Evolutionary conservation across 2,113 vertebrate genomes (phyloP).

Genomic region (Saguinus imperator): DNA sequence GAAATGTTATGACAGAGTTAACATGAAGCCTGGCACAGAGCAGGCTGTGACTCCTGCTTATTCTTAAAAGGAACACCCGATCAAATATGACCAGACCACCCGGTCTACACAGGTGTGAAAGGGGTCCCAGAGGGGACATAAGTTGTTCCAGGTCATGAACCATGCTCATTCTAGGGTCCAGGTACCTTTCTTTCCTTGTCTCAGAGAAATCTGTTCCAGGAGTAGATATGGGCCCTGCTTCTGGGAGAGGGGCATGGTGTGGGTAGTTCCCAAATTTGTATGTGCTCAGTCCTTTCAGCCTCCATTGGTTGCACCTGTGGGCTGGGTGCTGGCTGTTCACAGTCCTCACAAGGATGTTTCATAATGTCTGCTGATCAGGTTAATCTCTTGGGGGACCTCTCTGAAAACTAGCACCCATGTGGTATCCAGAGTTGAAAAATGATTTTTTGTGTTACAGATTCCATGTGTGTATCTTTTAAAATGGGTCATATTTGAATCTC

Average conservation of each 20-base stretch:
- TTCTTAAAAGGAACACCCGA: not conserved
- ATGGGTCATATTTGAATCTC: not conserved
- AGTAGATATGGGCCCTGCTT: not conserved
- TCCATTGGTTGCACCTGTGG: rapidly evolving
- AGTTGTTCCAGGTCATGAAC: not conserved
- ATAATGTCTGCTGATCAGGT: not conserved
- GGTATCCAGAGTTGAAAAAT: not conserved
- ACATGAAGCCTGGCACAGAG: not conserved
- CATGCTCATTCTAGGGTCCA: not conserved
- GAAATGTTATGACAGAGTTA: rapidly evolving
- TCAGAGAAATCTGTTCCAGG: not conserved
- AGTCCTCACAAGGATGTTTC: not conserved
- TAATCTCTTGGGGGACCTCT: not conserved
- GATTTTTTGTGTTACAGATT: not conserved
- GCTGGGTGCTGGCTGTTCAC: not conserved
- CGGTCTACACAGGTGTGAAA: not conserved
- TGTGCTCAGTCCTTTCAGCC: not conserved
- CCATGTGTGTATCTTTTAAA: not conserved
- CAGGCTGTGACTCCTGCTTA: rapidly evolving
- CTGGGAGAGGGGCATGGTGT: not conserved
- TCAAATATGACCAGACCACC: not conserved
- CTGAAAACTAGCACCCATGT: not conserved
- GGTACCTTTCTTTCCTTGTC: not conserved
- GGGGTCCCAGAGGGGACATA: not conserved
- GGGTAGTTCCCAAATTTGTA: too few species aligned